Evolutionary conservation across 2,888 invertebrate species (phyloP), one percentile per base, ranked within the genome.

Genomic region (Hirtodrosophila duncani): DNA sequence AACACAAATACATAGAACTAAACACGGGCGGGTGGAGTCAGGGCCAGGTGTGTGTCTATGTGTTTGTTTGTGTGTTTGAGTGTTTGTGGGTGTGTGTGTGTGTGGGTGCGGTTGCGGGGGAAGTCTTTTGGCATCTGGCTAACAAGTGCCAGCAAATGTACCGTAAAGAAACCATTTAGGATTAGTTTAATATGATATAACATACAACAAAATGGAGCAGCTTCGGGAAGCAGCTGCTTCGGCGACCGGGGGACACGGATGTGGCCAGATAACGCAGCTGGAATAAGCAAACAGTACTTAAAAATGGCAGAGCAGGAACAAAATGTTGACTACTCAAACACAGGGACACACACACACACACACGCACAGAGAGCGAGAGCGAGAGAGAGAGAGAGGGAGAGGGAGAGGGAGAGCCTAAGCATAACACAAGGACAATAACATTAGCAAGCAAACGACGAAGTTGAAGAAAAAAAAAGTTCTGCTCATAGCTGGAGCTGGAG

Each of bases 151-250:
- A 52, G 78, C 81, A 82, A 82, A 84, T 83, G 82, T 82, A 72
- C 82, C 83, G 83, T 81, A 68, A 84, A 81, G 81, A 80, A 84
- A 78, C 82, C 84, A 83, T 83, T 83, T 84, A 81, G 84, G 84
- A 84, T 83, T 84, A 84, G 82, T 82, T 83, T 83, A 82, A 83
- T 83, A 83, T 82, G 79, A 83, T 81, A 79, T 78, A n/a, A 72
- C 51, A 63, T 37, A 39, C 30, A 49, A 38, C 13, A 34, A 6
- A 11, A 7, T 13, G 24, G 9, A 30, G 11, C 16, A 21, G 17
- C 17, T 20, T 24, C 18, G 13, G 18, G 16, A 27, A 18, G 38
- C 5, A 39, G 17, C n/a, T 1, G 17, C 8, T 5, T 17, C 11
- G 16, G 18, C n/a, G 37, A 38, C 6, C 18, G 14, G n/a, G 13